Evolutionary conservation across 2,797 vertebrate species (phyloP).

Genomic region (Tapirus indicus): DNA sequence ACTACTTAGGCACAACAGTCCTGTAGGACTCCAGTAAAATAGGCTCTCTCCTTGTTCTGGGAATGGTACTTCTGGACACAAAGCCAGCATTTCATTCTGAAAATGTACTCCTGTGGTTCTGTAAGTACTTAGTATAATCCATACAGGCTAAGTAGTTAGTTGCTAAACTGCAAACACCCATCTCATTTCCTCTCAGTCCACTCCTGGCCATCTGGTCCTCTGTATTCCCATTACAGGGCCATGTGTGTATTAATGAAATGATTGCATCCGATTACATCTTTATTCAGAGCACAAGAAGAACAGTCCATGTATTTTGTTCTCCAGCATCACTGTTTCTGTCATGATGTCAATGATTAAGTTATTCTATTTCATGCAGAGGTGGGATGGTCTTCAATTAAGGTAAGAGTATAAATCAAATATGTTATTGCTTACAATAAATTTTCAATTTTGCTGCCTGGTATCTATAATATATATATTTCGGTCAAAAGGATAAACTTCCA

Average conservation of each 20-base stretch:
- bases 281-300: slow-evolving; percentile 85
- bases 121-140: slow-evolving; percentile 79
- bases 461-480: not conserved
- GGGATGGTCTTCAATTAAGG: slow-evolving; percentile 1
- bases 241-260: slow-evolving; percentile 89
- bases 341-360: slow-evolving; percentile 62
- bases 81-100: slow-evolving; percentile 81
- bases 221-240: slow-evolving; percentile 84
- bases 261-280: slow-evolving; percentile 88
- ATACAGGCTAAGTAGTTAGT: slow-evolving; percentile 87
- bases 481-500: not conserved
- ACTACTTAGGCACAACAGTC: not conserved
- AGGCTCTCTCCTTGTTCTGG: not conserved
- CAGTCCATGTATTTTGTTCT: slow-evolving; percentile 12
- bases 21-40: not conserved
- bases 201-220: slow-evolving; percentile 87
- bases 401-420: slow-evolving; percentile 30
- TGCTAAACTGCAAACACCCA: slow-evolving; percentile 87
- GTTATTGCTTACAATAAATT: not conserved
- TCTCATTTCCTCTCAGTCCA: slow-evolving; percentile 87
- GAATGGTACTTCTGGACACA: slow-evolving; percentile 52
- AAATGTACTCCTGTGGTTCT: slow-evolving; percentile 80
- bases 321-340: slow-evolving; percentile 67
- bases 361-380: slow-evolving; percentile 26
- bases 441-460: not conserved